phyloP scores from a whole-genome alignment of 2,113 vertebrate species.

The human region DNA sequence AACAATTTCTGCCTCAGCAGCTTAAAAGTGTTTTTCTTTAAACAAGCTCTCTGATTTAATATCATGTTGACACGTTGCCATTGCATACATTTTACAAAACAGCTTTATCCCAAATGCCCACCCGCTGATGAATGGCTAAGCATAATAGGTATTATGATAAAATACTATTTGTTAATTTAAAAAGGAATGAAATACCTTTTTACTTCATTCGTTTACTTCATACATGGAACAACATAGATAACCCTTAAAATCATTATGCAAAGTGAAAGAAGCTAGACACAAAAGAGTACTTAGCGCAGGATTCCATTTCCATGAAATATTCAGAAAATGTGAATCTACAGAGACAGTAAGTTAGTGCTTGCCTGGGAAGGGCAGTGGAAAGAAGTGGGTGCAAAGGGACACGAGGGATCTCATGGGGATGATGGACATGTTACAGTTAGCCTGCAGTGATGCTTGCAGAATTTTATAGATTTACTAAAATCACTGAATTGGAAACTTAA shows the following conservation, averaged over 20 bases:
- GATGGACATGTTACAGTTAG: background rate
- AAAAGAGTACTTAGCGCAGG: background rate
- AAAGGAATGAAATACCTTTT: background rate
- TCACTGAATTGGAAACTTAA: background rate
- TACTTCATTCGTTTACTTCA: background rate
- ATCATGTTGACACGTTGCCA: background rate
- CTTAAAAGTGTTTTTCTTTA: background rate
- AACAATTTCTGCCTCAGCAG: background rate
- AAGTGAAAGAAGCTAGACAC: background rate
- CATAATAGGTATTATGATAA: background rate
- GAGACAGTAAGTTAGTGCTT: background rate
- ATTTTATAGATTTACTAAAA: background rate
- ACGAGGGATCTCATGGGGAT: background rate
- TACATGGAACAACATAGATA: fast-evolving
- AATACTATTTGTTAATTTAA: background rate
- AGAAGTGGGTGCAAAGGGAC: background rate
- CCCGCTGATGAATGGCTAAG: background rate
- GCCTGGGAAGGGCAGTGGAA: background rate
- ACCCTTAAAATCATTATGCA: background rate
- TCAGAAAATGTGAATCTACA: background rate
- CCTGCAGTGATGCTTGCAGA: too few species aligned
- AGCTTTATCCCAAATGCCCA: background rate
- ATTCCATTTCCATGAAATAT: background rate
- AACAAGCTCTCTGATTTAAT: background rate
- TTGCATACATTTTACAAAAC: background rate